Conservation (phyloP, 2,888 invertebrate genomes). For the Eilema sororculum region DNA sequence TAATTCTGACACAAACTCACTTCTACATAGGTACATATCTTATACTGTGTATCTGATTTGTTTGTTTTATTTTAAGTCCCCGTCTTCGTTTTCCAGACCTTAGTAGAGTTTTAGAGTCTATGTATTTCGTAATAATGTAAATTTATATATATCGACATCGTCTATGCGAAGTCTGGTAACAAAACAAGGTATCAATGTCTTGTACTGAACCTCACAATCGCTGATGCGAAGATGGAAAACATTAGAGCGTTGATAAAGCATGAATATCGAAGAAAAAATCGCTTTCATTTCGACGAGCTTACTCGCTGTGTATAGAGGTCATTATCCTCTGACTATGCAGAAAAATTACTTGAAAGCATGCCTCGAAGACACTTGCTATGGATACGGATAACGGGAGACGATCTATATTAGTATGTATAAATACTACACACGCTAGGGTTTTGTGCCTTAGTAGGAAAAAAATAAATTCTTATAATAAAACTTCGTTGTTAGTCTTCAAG, state of each 20-base stretch:
- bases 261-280: not conserved
- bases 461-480: not conserved
- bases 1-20: too few species aligned
- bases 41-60: too few species aligned
- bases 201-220: not conserved
- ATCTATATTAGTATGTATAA: not conserved
- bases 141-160: too few species aligned
- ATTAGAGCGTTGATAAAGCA: conserved; percentile 1
- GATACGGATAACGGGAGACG: not conserved
- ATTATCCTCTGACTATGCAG: conserved; percentile 4
- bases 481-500: not conserved
- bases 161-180: not conserved
- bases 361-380: not conserved
- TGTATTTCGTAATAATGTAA: too few species aligned
- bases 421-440: not conserved
- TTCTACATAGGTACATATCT: too few species aligned
- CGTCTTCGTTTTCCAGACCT: too few species aligned
- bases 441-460: not conserved
- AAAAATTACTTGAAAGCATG: not conserved
- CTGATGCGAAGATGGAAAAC: not conserved
- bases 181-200: not conserved
- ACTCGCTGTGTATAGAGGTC: not conserved
- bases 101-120: too few species aligned
- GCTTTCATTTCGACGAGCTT: not conserved
- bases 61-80: too few species aligned